Conservation (phyloP, 92 coral and sea anemone species). For the Zoanthus sociatus region DNA sequence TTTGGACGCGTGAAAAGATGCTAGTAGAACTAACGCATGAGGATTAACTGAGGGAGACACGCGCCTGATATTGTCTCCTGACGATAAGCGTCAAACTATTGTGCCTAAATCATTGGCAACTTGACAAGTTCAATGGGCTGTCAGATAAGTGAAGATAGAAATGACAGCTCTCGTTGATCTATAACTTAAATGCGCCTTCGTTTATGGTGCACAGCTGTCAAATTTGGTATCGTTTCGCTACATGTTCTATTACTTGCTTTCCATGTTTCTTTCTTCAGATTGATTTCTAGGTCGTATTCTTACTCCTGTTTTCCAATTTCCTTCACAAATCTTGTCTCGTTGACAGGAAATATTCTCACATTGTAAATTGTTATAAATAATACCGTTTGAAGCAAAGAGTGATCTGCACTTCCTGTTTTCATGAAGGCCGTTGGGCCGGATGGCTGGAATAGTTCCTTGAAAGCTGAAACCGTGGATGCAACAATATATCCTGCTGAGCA, state of each 20-base stretch:
- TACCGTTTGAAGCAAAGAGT: background rate
- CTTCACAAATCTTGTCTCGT: background rate
- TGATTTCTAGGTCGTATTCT: background rate
- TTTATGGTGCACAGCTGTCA: slow-evolving; percentile 11
- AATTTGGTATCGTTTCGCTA: background rate
- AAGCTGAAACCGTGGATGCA: slow-evolving; percentile 10
- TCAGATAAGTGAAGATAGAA: slow-evolving; percentile 29
- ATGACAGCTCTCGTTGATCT: slow-evolving; percentile 30
- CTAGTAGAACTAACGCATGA: slow-evolving; percentile 3
- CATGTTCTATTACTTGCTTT: too few species aligned
- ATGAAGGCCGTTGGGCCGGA: slow-evolving; percentile 11
- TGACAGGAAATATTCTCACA: background rate
- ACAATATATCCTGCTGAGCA: background rate
- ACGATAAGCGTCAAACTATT: slow-evolving; percentile 40
- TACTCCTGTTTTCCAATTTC: background rate
- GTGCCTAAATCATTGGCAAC: slow-evolving; percentile 34
- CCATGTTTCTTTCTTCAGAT: too few species aligned
- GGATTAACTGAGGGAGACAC: slow-evolving; percentile 45
- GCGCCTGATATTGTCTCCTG: slow-evolving; percentile 45
- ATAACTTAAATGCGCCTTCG: slow-evolving; percentile 22
- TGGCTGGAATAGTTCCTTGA: slow-evolving; percentile 23
- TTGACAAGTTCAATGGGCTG: slow-evolving; percentile 41
- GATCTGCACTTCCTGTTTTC: slow-evolving; percentile 30
- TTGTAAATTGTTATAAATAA: background rate
- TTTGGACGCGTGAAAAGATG: slow-evolving; percentile 36